Base-by-base conservation (phyloP, 1,140 invertebrate species). In the Polypedilum vanderplanki region DNA sequence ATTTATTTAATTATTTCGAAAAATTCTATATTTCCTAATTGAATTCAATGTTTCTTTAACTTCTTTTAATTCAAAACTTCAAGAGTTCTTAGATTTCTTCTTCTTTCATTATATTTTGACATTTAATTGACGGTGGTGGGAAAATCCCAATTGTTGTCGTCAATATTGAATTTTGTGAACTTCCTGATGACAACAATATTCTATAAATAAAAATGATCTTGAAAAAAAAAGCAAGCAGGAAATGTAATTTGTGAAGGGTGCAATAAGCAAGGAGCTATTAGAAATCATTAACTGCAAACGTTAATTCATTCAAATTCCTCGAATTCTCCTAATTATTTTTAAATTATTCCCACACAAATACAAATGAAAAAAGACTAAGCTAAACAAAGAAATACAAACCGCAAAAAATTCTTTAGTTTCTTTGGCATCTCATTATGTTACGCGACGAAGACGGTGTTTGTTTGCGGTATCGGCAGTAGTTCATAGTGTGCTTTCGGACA, bases 101-200 rank as follows among this genome's bases (percentile, higher is more conserved):
- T 57, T n/a, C 7, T n/a, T 65, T 65, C 12, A 12, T 67, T 67
- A 7, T 70, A 10, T 70, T 70, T 18, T 70, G 65, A n/a, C 17
- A 18, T 57, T n/a, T 70, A n/a, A 70, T 9, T 70, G 24, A 33
- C 24, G 24, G 65, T 17, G 65, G 18, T 70, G 65, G 65, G 65
- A 70, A 70, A 57, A 57, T 57, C n/a, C 12, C n/a, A 57, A 57
- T 57, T 57, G 12, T 57, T 57, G 46, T 57, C 46, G 46, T n/a
- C n/a, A 57, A n/a, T 57, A n/a, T 57, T 57, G 46, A 57, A 57
- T 57, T 57, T 12, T 57, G n/a, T 70, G 65, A 70, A 70, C 65
- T 70, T 70, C 65, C 65, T 70, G 65, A 70, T 70, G 65, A 22
- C 65, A 57, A 57, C n/a, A 12, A n/a, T 12, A n/a, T 33, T 57